These are phyloP conservation scores for Thunnus thynnus DNA, from an alignment of 2,113 vertebrate genomes.

Conservation along the genomic window DNA sequence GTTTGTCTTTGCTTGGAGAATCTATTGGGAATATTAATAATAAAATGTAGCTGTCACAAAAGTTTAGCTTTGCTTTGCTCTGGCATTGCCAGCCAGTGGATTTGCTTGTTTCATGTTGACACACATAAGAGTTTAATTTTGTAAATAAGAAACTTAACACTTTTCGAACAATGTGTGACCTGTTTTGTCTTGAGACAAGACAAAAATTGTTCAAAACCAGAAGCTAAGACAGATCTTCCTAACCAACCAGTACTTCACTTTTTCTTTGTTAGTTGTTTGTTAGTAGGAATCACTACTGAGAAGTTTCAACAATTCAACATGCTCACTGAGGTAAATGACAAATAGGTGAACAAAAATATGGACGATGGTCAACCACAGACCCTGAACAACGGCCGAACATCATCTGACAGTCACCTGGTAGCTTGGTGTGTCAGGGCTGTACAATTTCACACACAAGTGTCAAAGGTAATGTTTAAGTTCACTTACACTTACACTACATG, in stretches of 20 bases:
- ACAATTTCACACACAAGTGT: not conserved
- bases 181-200: not conserved
- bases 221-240: not conserved
- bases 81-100: not conserved
- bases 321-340: slow-evolving; percentile 8
- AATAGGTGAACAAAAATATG: not conserved
- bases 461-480: slow-evolving; percentile 1
- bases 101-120: too few species aligned
- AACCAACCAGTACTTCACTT: not conserved
- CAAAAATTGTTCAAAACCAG: not conserved
- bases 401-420: slow-evolving; percentile 4
- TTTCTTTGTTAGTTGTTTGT: not conserved
- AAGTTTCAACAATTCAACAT: not conserved
- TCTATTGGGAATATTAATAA: not conserved
- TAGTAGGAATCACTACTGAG: not conserved
- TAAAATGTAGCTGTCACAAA: not conserved
- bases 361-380: not conserved
- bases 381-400: not conserved
- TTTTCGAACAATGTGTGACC: too few species aligned
- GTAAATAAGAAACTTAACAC: too few species aligned
- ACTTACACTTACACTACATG: not conserved
- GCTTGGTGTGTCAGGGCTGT: slow-evolving; percentile 20
- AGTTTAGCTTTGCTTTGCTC: not conserved
- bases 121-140: too few species aligned
- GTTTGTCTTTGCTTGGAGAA: not conserved